phyloP scores from a whole-genome alignment of 2,888 invertebrate genomes.

The Himalopsyche japonica region DNA sequence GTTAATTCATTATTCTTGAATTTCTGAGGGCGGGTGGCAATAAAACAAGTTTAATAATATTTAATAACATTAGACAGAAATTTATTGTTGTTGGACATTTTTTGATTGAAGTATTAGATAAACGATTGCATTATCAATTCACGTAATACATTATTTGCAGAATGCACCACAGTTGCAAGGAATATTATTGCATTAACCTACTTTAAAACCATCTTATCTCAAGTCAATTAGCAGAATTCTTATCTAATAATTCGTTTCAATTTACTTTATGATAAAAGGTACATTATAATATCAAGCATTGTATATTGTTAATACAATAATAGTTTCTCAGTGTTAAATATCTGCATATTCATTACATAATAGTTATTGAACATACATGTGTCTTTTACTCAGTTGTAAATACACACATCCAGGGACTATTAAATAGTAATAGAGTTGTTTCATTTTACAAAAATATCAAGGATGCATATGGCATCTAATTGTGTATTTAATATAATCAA shows the following conservation, averaged over 20 bases:
- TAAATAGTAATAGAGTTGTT: background rate
- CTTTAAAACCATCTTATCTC: background rate
- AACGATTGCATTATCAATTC: no score
- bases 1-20: no score
- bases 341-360: background rate
- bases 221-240: background rate
- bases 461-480: no score
- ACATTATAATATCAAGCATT: slow-evolving; percentile 12
- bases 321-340: background rate
- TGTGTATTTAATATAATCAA: no score
- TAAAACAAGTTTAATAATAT: no score
- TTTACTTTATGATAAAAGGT: slow-evolving; percentile 27
- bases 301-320: background rate
- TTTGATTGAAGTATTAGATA: no score
- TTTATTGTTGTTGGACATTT: no score
- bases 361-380: background rate
- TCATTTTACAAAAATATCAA: no score
- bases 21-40: no score
- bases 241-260: slow-evolving; percentile 36
- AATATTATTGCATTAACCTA: slow-evolving; percentile 10
- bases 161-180: background rate
- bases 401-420: background rate
- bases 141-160: background rate
- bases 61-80: no score
- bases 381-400: background rate